Evolutionary conservation across 1,140 invertebrate genomes (phyloP).

Genomic region (Orius insidiosus): DNA sequence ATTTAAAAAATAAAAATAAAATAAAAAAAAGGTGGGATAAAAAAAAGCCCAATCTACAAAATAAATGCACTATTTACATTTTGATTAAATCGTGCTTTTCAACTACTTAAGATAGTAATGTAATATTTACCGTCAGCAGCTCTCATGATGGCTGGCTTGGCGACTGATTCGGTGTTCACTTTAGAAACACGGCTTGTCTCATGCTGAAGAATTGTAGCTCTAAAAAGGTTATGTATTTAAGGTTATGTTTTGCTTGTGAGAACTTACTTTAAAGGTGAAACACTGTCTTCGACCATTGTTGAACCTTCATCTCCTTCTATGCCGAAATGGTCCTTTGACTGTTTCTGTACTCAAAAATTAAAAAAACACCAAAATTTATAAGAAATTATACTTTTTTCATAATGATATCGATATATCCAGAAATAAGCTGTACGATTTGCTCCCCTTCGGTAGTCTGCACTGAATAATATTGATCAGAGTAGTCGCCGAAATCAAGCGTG

Average conservation of each 20-base stretch:
- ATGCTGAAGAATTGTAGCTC: constrained; percentile 84
- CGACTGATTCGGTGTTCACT: constrained; percentile 74
- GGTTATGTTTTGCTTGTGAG: too few relatives aligned
- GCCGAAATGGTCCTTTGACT: constrained; percentile 92
- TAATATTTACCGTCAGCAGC: constrained; percentile 59
- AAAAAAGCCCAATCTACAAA: constrained; percentile 9
- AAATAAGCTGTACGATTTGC: constrained; percentile 94
- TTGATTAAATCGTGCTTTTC: not conserved
- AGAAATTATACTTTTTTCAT: constrained; percentile 58
- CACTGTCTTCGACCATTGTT: constrained; percentile 94
- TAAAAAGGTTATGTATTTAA: constrained; percentile 28
- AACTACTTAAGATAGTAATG: too few relatives aligned
- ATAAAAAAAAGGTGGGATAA: constrained; percentile 3
- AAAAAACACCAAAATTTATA: not conserved
- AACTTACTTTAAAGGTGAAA: constrained; percentile 80
- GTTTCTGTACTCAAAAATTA: constrained; percentile 38
- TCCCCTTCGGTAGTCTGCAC: constrained; percentile 98
- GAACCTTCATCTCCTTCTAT: constrained; percentile 98
- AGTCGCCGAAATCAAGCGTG: constrained; percentile 98
- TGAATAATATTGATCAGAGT: constrained; percentile 96
- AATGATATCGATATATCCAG: constrained; percentile 99
- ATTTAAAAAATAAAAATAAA: constrained; percentile 8
- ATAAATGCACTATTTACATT: not conserved
- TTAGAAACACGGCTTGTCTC: constrained; percentile 61
- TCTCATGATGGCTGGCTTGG: constrained; percentile 82